A percentile compares a stretch with the other conserved stretches of the same genome.
phyloP scores from a whole-genome alignment of 2,797 vertebrate species.

The Mormyrops boulengeri region DNA sequence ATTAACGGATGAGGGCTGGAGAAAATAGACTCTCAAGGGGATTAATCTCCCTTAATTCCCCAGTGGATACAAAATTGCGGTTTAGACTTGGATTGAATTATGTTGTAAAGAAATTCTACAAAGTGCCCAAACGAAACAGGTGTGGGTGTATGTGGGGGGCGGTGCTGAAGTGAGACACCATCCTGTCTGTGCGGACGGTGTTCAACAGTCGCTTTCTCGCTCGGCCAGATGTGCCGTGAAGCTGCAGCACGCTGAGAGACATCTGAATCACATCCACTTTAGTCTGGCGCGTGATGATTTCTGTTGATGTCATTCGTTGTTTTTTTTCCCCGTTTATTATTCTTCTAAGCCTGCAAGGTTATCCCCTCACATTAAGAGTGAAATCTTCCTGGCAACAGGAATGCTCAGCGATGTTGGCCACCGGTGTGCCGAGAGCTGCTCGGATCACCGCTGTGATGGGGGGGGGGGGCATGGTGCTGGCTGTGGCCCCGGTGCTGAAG shows the following conservation, averaged over 20 bases:
- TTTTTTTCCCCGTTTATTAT: not conserved
- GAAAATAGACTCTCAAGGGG: conserved; percentile 11
- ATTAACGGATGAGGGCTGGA: not conserved
- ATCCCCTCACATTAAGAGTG: not conserved
- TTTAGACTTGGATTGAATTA: not conserved
- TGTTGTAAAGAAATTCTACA: not conserved
- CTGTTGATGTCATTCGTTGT: not conserved
- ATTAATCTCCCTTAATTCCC: conserved; percentile 7
- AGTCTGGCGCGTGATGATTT: not conserved
- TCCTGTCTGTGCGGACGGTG: not conserved
- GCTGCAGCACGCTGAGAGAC: not conserved
- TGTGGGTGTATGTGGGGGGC: not conserved
- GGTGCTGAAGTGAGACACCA: not conserved
- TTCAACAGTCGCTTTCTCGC: not conserved
- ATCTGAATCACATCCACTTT: not conserved
- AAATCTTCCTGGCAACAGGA: not conserved
- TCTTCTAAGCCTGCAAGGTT: not conserved
- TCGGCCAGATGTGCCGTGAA: not conserved
- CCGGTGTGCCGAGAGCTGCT: too few relatives aligned
- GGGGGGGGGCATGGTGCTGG: not conserved
- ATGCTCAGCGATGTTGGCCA: not conserved
- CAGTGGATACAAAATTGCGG: not conserved
- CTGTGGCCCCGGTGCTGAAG: not conserved
- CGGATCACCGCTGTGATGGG: not conserved
- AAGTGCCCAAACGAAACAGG: not conserved